A percentile compares a stretch with the other conserved stretches of the same genome.
phyloP scores from a whole-genome alignment of 2,113 vertebrate genomes.

The Brienomyrus longianalis region DNA sequence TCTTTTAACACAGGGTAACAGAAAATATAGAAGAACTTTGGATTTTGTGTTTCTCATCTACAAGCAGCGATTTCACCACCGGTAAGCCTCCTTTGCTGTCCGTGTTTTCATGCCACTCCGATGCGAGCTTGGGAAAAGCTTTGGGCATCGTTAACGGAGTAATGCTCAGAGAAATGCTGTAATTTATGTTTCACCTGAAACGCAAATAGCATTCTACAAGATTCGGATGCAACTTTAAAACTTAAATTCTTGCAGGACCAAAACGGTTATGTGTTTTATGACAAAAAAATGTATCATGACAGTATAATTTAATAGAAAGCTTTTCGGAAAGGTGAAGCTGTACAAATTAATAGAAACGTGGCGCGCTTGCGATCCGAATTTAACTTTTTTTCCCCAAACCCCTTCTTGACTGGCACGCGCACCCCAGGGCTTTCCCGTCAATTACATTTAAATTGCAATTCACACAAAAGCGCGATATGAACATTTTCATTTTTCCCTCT shows the following conservation, averaged over 20 bases:
- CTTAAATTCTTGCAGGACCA: neutral
- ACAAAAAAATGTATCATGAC: neutral
- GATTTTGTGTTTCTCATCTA: neutral
- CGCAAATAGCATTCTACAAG: neutral
- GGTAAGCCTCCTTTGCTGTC: conserved; percentile 5
- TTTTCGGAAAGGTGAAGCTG: neutral
- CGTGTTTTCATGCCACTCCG: neutral
- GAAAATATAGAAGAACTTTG: neutral
- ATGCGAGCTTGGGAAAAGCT: neutral
- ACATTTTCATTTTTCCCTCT: neutral
- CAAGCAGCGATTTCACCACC: neutral
- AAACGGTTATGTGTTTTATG: neutral
- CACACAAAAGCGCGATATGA: neutral
- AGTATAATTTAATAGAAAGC: neutral
- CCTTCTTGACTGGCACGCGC: neutral
- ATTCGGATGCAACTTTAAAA: neutral
- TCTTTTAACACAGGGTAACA: neutral
- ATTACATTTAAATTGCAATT: neutral
- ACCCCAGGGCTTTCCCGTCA: neutral
- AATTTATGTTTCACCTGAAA: neutral
- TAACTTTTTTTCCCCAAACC: neutral
- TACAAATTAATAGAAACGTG: neutral
- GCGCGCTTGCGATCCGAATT: neutral
- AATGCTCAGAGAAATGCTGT: neutral
- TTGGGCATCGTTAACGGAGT: neutral